Conservation (phyloP, 2,888 invertebrate genomes). For the Pardosa pseudoannulata region DNA sequence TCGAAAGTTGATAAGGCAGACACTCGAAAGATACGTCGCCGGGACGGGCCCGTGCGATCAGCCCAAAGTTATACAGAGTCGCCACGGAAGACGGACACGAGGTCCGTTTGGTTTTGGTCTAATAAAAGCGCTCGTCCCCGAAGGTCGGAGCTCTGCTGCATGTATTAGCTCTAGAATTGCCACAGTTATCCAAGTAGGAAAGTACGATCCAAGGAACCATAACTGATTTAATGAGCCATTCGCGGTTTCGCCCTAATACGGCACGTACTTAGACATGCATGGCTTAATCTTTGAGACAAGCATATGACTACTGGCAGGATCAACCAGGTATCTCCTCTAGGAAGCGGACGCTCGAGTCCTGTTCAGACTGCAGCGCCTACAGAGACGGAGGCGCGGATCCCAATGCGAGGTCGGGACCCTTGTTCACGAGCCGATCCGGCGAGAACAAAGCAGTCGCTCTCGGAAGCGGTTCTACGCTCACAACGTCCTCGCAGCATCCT, state of each 20-base stretch:
- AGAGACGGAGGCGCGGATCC: too few relatives aligned
- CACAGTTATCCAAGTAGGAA: constrained; percentile 82
- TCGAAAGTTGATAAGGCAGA: constrained; percentile 79
- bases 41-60: constrained; percentile 50
- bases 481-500: too few relatives aligned
- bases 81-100: constrained; percentile 10
- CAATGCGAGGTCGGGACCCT: too few relatives aligned
- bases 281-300: constrained; percentile 84
- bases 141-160: constrained; percentile 80
- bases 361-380: too few relatives aligned
- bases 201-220: constrained; percentile 81
- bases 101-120: constrained; percentile 80
- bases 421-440: too few relatives aligned
- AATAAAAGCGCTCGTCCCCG: constrained; percentile 80
- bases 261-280: constrained; percentile 83
- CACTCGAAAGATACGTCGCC: constrained; percentile 75
- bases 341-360: too few relatives aligned
- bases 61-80: constrained; percentile 59
- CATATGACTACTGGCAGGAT: constrained; percentile 83
- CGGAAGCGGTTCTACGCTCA: too few relatives aligned
- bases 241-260: constrained; percentile 81
- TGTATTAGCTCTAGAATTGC: constrained; percentile 84
- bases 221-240: constrained; percentile 83
- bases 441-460: too few relatives aligned
- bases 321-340: constrained; percentile 81